These are phyloP conservation scores for Heliconius hortense DNA, from an alignment of 2,888 invertebrate species.

Conservation along the genomic window DNA sequence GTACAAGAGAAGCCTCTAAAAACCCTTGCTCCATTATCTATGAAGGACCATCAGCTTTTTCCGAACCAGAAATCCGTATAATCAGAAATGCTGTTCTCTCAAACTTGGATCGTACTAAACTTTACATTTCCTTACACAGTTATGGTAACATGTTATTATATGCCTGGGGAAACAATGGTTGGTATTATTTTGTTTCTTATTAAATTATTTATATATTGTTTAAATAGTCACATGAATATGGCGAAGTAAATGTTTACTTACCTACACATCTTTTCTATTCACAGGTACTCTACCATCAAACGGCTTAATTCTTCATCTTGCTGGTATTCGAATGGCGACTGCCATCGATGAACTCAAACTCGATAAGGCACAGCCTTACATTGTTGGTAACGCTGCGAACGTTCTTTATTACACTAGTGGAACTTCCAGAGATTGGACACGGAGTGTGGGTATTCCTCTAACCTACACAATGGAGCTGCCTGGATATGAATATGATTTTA, in stretches of 20 bases:
- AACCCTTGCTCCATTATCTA: slow-evolving; percentile 84
- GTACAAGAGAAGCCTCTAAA: slow-evolving; percentile 71
- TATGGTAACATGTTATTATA: slow-evolving; percentile 87
- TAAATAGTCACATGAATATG: background rate
- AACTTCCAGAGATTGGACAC: slow-evolving; percentile 86
- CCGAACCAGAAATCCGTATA: slow-evolving; percentile 84
- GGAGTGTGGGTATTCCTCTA: slow-evolving; percentile 80
- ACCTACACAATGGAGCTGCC: slow-evolving; percentile 87
- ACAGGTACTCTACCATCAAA: slow-evolving; percentile 78
- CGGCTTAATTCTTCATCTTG: slow-evolving; percentile 67
- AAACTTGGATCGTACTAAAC: slow-evolving; percentile 73
- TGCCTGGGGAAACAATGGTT: slow-evolving; percentile 86
- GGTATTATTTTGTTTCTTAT: slow-evolving; percentile 38
- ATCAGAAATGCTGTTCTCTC: slow-evolving; percentile 82
- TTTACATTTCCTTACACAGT: slow-evolving; percentile 89
- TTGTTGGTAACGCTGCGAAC: slow-evolving; percentile 81
- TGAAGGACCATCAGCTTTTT: slow-evolving; percentile 84
- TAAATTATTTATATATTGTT: background rate
- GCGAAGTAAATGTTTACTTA: background rate
- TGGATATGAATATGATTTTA: slow-evolving; percentile 80
- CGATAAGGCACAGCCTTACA: slow-evolving; percentile 68
- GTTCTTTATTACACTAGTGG: slow-evolving; percentile 84
- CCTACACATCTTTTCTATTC: slow-evolving; percentile 28
- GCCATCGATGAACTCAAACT: slow-evolving; percentile 72
- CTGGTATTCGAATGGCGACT: slow-evolving; percentile 67